Percentiles rank a stretch among this genome's conserved stretches.
Conservation (phyloP, 1,140 invertebrate species). For the Holotrichia oblita region DNA sequence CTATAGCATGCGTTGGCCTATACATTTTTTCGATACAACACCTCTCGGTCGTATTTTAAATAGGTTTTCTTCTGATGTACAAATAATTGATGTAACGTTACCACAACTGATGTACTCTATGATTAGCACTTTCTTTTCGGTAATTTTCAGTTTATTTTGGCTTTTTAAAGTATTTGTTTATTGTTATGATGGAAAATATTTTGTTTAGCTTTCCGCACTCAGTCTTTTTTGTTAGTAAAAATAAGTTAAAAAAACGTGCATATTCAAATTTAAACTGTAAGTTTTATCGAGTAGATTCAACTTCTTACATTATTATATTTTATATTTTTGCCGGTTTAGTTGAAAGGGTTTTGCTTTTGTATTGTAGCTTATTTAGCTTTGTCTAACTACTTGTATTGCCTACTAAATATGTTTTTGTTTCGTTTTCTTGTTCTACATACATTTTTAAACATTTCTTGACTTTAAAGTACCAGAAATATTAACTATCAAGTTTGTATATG, state of each 20-base stretch:
- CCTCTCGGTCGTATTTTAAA: conserved; percentile 86
- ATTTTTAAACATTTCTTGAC: too few species aligned
- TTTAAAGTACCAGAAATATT: too few species aligned
- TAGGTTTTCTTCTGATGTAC: conserved; percentile 84
- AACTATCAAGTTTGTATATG: too few species aligned
- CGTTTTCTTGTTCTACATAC: too few species aligned
- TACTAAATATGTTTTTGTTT: too few species aligned
- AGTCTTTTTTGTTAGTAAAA: background rate
- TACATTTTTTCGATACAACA: conserved; percentile 86
- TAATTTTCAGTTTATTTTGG: conserved; percentile 33
- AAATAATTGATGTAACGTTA: conserved; percentile 73
- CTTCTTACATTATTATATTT: too few species aligned
- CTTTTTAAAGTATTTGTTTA: background rate
- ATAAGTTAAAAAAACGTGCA: background rate
- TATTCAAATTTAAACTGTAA: background rate
- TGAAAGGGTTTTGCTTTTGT: too few species aligned
- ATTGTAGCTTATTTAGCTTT: too few species aligned
- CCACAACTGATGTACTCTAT: conserved; percentile 58
- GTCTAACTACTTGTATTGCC: too few species aligned
- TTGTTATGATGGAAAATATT: background rate
- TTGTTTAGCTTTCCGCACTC: background rate
- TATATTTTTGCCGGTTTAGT: too few species aligned
- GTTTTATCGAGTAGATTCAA: too few species aligned
- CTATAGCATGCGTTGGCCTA: conserved; percentile 77
- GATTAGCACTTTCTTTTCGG: conserved; percentile 15